Evolutionary conservation across 2,797 vertebrate genomes (phyloP).

Genomic region (Limosa lapponica): DNA sequence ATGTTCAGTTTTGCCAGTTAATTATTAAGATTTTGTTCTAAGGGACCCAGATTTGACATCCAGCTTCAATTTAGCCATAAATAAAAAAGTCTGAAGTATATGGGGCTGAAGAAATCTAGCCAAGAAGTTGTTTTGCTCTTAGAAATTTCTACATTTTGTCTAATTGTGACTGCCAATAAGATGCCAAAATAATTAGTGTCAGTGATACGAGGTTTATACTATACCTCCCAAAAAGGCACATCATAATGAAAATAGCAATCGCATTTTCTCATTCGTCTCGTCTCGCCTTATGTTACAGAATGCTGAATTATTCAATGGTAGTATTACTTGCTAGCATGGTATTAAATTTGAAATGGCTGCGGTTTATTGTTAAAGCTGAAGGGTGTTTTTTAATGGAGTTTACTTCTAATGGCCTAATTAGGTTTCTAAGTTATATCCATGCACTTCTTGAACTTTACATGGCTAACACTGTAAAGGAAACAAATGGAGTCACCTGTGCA

Average conservation of each 20-base stretch:
- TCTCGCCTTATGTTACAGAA: conserved; percentile 62
- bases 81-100: conserved; percentile 82
- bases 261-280: conserved; percentile 50
- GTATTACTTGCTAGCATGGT: conserved; percentile 58
- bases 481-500: conserved; percentile 42
- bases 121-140: conserved; percentile 76
- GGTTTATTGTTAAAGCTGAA: conserved; percentile 68
- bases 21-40: conserved; percentile 99
- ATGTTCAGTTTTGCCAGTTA: conserved; percentile 99
- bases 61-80: conserved; percentile 86
- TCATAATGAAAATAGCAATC: conserved; percentile 74
- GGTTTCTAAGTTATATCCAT: conserved; percentile 67
- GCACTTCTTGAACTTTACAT: conserved; percentile 63
- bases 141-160: conserved; percentile 58
- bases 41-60: conserved; percentile 93
- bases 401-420: conserved; percentile 78
- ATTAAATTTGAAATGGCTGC: conserved; percentile 73
- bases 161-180: conserved; percentile 73
- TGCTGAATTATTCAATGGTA: conserved; percentile 70
- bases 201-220: conserved; percentile 66
- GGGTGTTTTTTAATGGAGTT: conserved; percentile 68
- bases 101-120: conserved; percentile 81
- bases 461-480: conserved; percentile 25
- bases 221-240: conserved; percentile 61
- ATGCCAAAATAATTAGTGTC: conserved; percentile 80